A percentile compares a stretch with the other conserved stretches of the same genome.
phyloP scores from a whole-genome alignment of 1,140 invertebrate genomes.

The Saccostrea glomerata region DNA sequence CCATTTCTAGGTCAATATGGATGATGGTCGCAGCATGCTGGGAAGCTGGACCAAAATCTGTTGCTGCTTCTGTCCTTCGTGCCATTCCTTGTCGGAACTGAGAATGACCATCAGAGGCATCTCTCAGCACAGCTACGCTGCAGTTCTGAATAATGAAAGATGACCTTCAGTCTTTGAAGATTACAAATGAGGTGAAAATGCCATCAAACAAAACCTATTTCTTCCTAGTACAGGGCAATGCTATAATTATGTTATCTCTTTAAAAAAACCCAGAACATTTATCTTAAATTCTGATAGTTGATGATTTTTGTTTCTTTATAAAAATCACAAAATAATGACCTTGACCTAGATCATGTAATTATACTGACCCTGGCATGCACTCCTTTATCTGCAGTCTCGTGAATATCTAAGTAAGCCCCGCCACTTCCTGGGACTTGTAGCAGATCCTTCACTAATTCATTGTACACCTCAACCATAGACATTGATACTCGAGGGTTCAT shows the following conservation, averaged over 20 bases:
- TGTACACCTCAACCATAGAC: slow-evolving; percentile 72
- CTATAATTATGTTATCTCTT: not conserved
- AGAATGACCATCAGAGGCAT: slow-evolving; percentile 62
- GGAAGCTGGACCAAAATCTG: slow-evolving; percentile 69
- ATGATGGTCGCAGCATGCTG: slow-evolving; percentile 66
- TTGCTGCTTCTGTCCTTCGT: slow-evolving; percentile 61
- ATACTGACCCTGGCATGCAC: slow-evolving; percentile 64
- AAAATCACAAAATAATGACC: not conserved
- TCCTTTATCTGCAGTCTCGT: slow-evolving; percentile 70
- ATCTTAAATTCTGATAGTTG: not conserved
- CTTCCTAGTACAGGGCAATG: not conserved
- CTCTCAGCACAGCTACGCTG: slow-evolving; percentile 50
- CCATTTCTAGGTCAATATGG: slow-evolving; percentile 67
- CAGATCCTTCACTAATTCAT: slow-evolving; percentile 71
- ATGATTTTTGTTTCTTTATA: not conserved
- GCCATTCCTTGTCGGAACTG: slow-evolving; percentile 67
- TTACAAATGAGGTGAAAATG: not conserved
- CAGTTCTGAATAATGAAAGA: slow-evolving; percentile 41
- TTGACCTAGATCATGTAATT: not conserved
- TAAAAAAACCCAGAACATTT: not conserved
- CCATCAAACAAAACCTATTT: not conserved
- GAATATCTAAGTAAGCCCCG: slow-evolving; percentile 62
- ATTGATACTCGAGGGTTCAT: slow-evolving; percentile 61
- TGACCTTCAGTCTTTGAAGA: not conserved
- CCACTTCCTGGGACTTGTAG: slow-evolving; percentile 58